Evolutionary conservation across 1,140 invertebrate species (phyloP).

Genomic region (Delia radicum): DNA sequence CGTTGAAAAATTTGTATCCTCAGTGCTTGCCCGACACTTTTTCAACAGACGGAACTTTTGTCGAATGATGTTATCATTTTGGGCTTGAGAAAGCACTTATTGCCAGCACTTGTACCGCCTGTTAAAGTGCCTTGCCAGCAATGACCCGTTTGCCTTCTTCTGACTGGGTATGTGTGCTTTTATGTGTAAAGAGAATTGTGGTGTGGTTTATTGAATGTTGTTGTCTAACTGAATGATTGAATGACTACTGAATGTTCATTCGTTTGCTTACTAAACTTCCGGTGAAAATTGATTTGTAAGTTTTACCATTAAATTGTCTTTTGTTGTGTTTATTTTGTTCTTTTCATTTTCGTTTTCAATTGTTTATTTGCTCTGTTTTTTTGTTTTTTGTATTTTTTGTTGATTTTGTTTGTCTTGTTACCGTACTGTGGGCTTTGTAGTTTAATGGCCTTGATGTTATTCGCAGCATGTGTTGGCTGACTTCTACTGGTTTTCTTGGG

Average conservation of each 20-base stretch:
- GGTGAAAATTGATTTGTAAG: slow-evolving; percentile 24
- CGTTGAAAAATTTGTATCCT: no score
- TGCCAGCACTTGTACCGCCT: no score
- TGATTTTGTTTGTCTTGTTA: background rate
- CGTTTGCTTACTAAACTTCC: slow-evolving; percentile 6
- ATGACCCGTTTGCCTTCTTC: no score
- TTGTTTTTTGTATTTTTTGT: background rate
- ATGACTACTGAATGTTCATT: background rate
- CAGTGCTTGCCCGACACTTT: no score
- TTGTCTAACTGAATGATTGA: background rate
- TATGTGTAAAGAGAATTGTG: background rate
- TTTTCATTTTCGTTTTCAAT: slow-evolving; percentile 2
- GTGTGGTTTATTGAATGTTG: background rate
- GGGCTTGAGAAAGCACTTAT: no score
- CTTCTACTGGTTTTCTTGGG: background rate
- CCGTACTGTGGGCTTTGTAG: background rate
- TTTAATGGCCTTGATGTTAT: background rate
- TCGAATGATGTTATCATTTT: no score
- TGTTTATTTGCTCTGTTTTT: background rate
- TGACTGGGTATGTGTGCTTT: no score
- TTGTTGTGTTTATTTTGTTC: slow-evolving; percentile 11
- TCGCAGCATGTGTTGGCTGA: slow-evolving; percentile 1
- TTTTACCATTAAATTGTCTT: slow-evolving; percentile 12
- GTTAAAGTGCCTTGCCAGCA: no score
- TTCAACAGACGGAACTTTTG: no score